Evolutionary conservation across 2,797 vertebrate genomes (phyloP), one percentile per base, ranked within the genome.

Genomic region (Phalanger gymnotis): DNA sequence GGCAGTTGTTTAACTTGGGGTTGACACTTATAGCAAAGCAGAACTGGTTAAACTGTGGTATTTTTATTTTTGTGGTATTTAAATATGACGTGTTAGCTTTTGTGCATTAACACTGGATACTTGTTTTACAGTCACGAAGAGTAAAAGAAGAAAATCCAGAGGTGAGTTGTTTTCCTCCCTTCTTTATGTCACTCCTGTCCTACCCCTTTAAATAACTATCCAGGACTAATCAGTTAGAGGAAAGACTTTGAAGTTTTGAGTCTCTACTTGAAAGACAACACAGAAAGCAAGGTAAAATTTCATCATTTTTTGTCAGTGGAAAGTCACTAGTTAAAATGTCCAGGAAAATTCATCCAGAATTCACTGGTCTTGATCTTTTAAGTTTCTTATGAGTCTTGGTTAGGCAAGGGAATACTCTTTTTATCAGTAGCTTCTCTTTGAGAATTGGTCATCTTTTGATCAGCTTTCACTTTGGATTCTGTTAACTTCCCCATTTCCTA

Each of bases 111-210:
- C 96, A 93, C 58, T 92, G 25, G 31, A 0, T 58, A 4, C 94
- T 99, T 99, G 93, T 98, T 98, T 99, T 99, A 96, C 98, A 99
- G 99, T 99, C 99, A 97, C 99, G 99, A 99, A 99, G 99, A 99
- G 99, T 99, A 97, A 99, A 98, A 99, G 99, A 99, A 98, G 98
- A 98, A 95, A 98, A 98, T 16, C 91, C 97, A 96, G 99, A 99
- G 98, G 99, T 99, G 98, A 98, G 98, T 66, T 47, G 11, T 91
- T 90, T 97, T 53, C 95, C 93, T 58, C 9, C 3, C 14, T 55
- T 10, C 5, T 5, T 54, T 30, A 40, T 40, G 5, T 52, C 57
- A 11, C 1, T 2, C 30, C 2, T 92, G 91, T 19, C 93, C 93
- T 92, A 14, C 9, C 93, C 90, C 3, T 3, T 91, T 13, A 0